A percentile compares a stretch with the other conserved stretches of the same genome.
phyloP scores from a whole-genome alignment of 2,113 vertebrate species.

The Semnornis frantzii region DNA sequence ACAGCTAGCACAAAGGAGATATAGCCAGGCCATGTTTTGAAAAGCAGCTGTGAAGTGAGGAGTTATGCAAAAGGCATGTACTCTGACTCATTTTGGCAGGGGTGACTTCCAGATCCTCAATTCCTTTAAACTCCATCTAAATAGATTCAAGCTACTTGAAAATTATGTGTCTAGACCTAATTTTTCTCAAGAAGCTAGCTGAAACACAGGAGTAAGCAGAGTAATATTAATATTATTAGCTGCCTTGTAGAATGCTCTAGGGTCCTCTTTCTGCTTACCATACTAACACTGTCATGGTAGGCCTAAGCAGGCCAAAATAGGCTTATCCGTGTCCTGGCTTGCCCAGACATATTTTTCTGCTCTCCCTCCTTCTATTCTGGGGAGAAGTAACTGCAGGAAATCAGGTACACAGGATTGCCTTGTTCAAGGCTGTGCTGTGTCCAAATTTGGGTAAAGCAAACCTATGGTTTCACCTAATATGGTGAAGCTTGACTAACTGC shows the following conservation, averaged over 20 bases:
- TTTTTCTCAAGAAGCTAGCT: neutral
- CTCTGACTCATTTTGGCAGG: constrained; percentile 3
- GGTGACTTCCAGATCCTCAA: neutral
- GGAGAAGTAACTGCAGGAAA: no score
- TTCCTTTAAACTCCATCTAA: neutral
- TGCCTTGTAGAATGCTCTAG: neutral
- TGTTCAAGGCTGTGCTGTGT: no score
- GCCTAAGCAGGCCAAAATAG: no score
- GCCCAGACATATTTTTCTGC: no score
- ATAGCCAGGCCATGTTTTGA: constrained; percentile 9
- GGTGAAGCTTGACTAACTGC: no score
- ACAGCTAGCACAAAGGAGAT: neutral
- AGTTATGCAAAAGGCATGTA: constrained; percentile 44
- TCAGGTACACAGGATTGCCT: no score
- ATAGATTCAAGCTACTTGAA: constrained; percentile 11
- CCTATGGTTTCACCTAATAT: no score
- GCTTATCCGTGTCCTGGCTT: no score
- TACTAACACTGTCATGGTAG: neutral
- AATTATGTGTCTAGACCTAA: neutral
- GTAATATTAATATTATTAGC: neutral
- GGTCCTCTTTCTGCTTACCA: neutral
- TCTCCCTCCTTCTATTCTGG: no score
- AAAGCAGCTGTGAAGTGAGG: constrained; percentile 37
- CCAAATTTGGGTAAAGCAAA: no score
- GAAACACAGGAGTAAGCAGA: neutral